Evolutionary conservation across 2,888 invertebrate species (phyloP).

Genomic region (Aromia moschata): DNA sequence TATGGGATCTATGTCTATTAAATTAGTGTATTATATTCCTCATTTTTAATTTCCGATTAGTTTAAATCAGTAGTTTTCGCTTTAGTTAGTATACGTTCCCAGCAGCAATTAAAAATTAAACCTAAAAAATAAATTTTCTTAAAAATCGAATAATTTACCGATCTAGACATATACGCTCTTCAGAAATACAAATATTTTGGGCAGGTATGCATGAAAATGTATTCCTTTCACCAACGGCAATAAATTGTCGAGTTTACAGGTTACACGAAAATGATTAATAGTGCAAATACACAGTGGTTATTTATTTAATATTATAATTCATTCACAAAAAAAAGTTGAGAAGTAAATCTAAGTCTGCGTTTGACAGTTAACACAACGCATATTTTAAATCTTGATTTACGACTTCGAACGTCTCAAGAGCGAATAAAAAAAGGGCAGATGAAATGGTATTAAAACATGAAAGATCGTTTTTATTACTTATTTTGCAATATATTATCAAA

Average conservation of each 20-base stretch:
- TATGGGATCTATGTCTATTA: no score
- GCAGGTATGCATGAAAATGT: no score
- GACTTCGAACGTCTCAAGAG: constrained; percentile 38
- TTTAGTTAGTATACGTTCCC: no score
- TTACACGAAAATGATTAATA: constrained; percentile 53
- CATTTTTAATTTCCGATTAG: no score
- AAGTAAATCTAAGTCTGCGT: constrained; percentile 56
- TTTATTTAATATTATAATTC: constrained; percentile 58
- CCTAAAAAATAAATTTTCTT: no score
- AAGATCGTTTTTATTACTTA: constrained; percentile 17
- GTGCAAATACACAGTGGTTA: constrained; percentile 48
- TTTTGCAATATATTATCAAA: constrained; percentile 12
- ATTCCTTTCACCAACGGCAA: no score
- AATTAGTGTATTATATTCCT: no score
- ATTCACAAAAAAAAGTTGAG: constrained; percentile 53
- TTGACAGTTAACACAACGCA: constrained; percentile 54
- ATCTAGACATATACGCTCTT: no score
- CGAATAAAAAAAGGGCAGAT: constrained; percentile 32
- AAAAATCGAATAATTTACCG: no score
- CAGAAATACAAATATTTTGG: no score
- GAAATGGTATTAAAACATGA: constrained; percentile 30
- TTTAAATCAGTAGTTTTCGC: no score
- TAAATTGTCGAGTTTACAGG: constrained; percentile 51
- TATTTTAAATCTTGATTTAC: constrained; percentile 60
- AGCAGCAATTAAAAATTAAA: no score